Conservation (phyloP, 2,113 vertebrate species). For the Austrofundulus limnaeus region DNA sequence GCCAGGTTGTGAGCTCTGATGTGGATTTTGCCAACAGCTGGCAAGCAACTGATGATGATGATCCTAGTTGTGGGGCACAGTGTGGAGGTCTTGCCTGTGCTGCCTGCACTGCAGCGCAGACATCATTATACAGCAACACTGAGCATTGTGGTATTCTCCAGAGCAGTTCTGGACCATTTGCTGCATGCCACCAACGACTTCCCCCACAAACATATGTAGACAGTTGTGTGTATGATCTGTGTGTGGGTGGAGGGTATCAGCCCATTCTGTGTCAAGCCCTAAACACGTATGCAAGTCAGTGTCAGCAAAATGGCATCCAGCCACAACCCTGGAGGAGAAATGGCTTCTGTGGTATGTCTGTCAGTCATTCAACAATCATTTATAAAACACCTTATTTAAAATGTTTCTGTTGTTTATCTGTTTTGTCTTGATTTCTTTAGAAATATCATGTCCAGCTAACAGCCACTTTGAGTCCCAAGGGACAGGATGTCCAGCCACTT, state of each 20-base stretch:
- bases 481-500: constrained; percentile 66
- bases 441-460: constrained; percentile 66
- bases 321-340: constrained; percentile 57
- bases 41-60: constrained; percentile 29
- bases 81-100: constrained; percentile 60
- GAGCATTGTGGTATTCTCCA: constrained; percentile 60
- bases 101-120: constrained; percentile 27
- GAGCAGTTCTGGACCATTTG: constrained; percentile 60
- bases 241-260: constrained; percentile 58
- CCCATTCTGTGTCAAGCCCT: constrained; percentile 67
- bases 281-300: constrained; percentile 57
- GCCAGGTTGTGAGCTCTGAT: constrained; percentile 55
- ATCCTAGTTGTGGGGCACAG: not conserved
- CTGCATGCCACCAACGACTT: constrained; percentile 39
- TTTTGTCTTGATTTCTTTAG: constrained; percentile 17
- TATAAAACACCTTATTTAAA: rapidly evolving
- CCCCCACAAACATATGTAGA: constrained; percentile 41
- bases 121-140: constrained; percentile 24
- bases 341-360: constrained; percentile 66
- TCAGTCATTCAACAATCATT: not conserved
- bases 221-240: constrained; percentile 67
- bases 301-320: constrained; percentile 54
- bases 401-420: rapidly evolving
- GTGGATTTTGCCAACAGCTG: constrained; percentile 67
- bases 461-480: constrained; percentile 72